Conservation (phyloP, 2,797 vertebrate species). For the Meda fulgida region DNA sequence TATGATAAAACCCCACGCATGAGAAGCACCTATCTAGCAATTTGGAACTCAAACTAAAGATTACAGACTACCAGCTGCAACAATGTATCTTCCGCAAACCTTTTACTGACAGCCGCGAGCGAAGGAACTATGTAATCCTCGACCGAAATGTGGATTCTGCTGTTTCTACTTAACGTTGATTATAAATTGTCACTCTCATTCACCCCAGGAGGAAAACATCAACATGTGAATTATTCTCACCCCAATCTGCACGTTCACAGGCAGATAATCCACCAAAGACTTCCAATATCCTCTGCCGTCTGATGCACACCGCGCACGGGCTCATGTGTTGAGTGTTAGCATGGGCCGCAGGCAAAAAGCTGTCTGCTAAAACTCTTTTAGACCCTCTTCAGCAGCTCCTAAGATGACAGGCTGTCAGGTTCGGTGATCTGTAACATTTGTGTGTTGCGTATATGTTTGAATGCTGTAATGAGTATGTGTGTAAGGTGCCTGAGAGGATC, state of each 20-base stretch:
- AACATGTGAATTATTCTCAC: slow-evolving; percentile 53
- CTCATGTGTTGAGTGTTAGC: background rate
- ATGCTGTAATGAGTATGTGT: slow-evolving; percentile 55
- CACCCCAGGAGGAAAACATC: slow-evolving; percentile 44
- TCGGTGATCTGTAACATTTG: slow-evolving; percentile 54
- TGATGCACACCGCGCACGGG: background rate
- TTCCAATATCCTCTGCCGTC: slow-evolving; percentile 30
- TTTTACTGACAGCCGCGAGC: slow-evolving; percentile 32
- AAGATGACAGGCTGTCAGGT: slow-evolving; percentile 59
- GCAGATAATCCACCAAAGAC: slow-evolving; percentile 43
- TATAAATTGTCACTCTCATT: slow-evolving; percentile 44
- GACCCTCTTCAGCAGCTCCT: slow-evolving; percentile 25
- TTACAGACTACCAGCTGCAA: slow-evolving; percentile 30
- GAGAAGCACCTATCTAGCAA: slow-evolving; percentile 41
- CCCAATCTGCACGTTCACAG: slow-evolving; percentile 31
- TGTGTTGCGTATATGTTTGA: slow-evolving; percentile 45
- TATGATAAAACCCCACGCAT: slow-evolving; percentile 32
- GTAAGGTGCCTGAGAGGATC: slow-evolving; percentile 56
- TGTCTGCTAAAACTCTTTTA: slow-evolving; percentile 38
- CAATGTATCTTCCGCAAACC: slow-evolving; percentile 18
- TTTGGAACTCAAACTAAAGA: slow-evolving; percentile 52
- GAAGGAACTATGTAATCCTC: slow-evolving; percentile 6
- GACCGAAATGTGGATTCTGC: slow-evolving; percentile 11
- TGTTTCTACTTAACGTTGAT: slow-evolving; percentile 49
- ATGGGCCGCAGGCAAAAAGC: slow-evolving; percentile 17